Base-by-base conservation (phyloP, 64 coral and sea anemone species). In the Stylophora pistillata region DNA sequence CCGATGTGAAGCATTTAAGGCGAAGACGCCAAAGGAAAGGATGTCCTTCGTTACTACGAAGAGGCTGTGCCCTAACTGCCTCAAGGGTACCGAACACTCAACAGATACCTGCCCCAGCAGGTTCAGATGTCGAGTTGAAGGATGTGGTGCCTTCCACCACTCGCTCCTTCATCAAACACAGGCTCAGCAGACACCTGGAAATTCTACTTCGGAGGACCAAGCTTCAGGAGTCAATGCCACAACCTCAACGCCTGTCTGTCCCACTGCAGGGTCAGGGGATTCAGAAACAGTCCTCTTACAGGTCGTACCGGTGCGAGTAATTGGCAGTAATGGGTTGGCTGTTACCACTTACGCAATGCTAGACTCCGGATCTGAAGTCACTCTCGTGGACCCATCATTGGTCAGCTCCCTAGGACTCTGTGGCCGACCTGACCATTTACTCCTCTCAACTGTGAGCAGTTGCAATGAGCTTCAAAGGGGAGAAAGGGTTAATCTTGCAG, bases 351-450 rank as follows among this genome's bases (percentile, higher is more conserved):
- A n/a, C n/a, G n/a, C n/a, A n/a, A n/a, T n/a, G n/a, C 87, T 94
- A n/a, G 92, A 89, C 72, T 88, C 85, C 27, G 86, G 92, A 32
- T 94, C 92, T 20, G 89, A 91, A 73, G 53, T 91, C 21, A 85
- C 79, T 10, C 33, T 91, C 30, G 89, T 77, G 9, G 89, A 91
- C 55, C 89, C 89, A 57, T 91, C 89, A 52, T 27, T 91, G 53
- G 65, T 81, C 13, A 74, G 55, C 72, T 70, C n/a, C 57, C 21
- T 90, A 30, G 59, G 82, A 78, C 76, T 78, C n/a, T 56, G 23
- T 58, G 76, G 76, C 54, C 76, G 71, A 53, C 26, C 34, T 2
- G 86, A 88, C 55, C 47, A n/a, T 18, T 72, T 88, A 10, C 21
- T 88, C 16, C 34, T 88, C 15, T 88, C 86, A 29, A 88, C 86